Base-by-base conservation (phyloP, 2,113 vertebrate genomes). In the Corythoichthys haematopterus region DNA sequence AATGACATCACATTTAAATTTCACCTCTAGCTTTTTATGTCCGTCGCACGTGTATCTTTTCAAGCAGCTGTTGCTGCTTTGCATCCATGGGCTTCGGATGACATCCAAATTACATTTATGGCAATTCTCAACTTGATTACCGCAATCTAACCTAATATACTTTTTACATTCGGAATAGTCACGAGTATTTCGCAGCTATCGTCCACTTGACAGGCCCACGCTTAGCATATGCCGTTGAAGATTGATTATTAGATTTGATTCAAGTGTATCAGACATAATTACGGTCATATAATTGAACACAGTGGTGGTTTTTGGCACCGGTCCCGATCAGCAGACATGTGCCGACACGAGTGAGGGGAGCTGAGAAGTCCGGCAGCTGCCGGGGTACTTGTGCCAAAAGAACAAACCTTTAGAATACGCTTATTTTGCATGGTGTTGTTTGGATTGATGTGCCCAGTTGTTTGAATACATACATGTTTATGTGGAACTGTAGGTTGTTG, bases 151-250 rank as follows among this genome's bases (percentile, higher is more conserved):
- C 67, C 75, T 77, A 77, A 87, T 79, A 74, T 75, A 73, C 78
- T 81, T 20, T 76, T 77, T 80, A 65, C 70, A 36, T 79, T 81
- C 65, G 12, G 67, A 70, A 66, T 63, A 70, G 53, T 78, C 35
- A n/a, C 62, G 57, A 66, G 50, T 38, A 57, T 70, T 79, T 76
- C 64, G 65, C 65, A 51, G 72, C 78, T 80, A 61, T 67, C 72
- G 51, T 78, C 76, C 60, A 66, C 69, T 86, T 73, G 80, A 81
- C 80, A 79, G 75, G 53, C 78, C 78, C 71, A 77, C 73, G 74
- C 80, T 82, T 78, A 84, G 87, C 88, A 89, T 89, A 88, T 88
- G 88, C 82, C 68, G 73, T 66, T 72, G 65, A 86, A 88, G 87
- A 87, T 78, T 68, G 79, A 88, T 87, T 86, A 89, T 86, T 77